Conservation (phyloP, 2,113 vertebrate genomes). For the Eudyptes chrysolophus region DNA sequence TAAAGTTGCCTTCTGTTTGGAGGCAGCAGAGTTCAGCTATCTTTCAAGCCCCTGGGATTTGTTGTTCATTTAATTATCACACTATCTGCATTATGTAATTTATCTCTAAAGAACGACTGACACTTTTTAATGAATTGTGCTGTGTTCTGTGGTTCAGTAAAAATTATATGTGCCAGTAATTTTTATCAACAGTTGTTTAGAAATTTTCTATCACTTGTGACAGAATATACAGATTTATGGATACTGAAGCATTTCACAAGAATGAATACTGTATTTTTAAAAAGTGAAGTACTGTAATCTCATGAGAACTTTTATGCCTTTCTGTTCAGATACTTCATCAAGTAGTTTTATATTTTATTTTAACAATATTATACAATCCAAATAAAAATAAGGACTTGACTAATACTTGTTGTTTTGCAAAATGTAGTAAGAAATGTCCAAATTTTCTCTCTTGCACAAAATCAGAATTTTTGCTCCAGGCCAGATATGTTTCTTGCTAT, state of each 20-base stretch:
- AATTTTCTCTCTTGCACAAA: background rate
- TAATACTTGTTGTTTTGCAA: background rate
- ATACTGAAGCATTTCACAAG: background rate
- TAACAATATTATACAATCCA: background rate
- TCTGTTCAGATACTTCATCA: background rate
- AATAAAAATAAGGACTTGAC: background rate
- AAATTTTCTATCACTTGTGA: background rate
- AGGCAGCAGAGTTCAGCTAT: background rate
- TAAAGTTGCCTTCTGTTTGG: background rate
- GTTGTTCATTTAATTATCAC: background rate
- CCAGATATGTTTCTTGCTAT: background rate
- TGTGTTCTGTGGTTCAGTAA: background rate
- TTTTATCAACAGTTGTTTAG: background rate
- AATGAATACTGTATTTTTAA: background rate
- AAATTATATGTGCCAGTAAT: background rate
- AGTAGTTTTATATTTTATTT: background rate
- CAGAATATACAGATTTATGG: background rate
- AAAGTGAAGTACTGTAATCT: background rate
- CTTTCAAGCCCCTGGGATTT: background rate
- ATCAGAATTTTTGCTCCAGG: background rate
- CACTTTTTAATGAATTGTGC: background rate
- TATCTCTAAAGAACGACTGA: background rate
- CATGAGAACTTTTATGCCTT: background rate
- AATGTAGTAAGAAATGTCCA: background rate
- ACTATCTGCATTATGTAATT: background rate